These are phyloP conservation scores for Lepidostoma basale DNA, from an alignment of 1,140 invertebrate genomes.

Conservation along the genomic window DNA sequence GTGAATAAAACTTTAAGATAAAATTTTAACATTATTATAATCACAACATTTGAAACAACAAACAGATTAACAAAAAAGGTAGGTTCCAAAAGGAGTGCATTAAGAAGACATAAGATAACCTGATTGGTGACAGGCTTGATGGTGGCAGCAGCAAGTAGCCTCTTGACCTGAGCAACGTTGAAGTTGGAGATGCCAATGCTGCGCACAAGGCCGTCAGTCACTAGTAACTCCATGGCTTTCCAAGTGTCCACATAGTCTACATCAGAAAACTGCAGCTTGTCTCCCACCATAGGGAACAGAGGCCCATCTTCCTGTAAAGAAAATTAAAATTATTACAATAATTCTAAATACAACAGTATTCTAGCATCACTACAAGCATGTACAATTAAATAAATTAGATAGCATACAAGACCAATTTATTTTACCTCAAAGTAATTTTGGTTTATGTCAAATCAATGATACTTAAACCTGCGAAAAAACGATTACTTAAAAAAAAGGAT, in stretches of 20 bases:
- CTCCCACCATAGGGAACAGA: slow-evolving; percentile 69
- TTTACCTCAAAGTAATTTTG: not conserved
- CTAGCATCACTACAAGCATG: not conserved
- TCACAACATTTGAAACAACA: too few relatives aligned
- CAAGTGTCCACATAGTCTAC: slow-evolving; percentile 90
- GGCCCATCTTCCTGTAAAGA: slow-evolving; percentile 60
- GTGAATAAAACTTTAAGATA: too few relatives aligned
- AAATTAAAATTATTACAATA: too few relatives aligned
- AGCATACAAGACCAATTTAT: not conserved
- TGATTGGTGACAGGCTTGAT: slow-evolving; percentile 83
- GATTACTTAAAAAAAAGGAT: not conserved
- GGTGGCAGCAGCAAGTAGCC: slow-evolving; percentile 69
- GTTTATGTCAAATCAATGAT: not conserved
- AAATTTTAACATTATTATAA: too few relatives aligned
- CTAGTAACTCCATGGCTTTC: slow-evolving; percentile 83
- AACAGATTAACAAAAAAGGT: too few relatives aligned
- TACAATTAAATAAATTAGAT: not conserved
- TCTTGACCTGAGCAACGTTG: slow-evolving; percentile 79
- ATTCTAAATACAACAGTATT: too few relatives aligned
- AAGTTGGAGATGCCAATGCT: slow-evolving; percentile 93
- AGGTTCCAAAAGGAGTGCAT: too few relatives aligned
- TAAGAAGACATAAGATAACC: slow-evolving; percentile 60
- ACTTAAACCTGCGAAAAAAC: not conserved
- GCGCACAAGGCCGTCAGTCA: slow-evolving; percentile 71
- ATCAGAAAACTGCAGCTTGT: slow-evolving; percentile 57